A percentile compares a stretch with the other conserved stretches of the same genome.
phyloP scores from a whole-genome alignment of 2,797 vertebrate species.

The Caiman crocodilus region DNA sequence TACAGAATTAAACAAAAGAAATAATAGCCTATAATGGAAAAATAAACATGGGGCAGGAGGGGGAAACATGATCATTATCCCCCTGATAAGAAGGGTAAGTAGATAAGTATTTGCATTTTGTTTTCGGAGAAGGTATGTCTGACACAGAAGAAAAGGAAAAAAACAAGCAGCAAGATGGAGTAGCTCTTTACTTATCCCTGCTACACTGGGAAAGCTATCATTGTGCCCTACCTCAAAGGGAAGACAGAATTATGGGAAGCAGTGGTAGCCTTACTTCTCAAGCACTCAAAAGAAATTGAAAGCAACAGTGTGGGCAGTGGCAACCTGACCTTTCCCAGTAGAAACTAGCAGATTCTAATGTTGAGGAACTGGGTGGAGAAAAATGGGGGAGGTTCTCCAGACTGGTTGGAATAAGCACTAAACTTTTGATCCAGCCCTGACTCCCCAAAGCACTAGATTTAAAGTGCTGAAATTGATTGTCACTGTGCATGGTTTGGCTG shows the following conservation, averaged over 20 bases:
- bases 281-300: not conserved
- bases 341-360: not conserved
- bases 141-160: not conserved
- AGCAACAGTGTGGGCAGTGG: not conserved
- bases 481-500: not conserved
- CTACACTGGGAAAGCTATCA: not conserved
- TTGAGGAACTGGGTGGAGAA: fast-evolving
- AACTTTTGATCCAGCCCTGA: not conserved
- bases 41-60: no score
- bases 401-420: fast-evolving
- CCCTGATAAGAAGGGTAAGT: no score
- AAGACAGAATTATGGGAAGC: not conserved
- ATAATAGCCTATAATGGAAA: not conserved
- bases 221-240: conserved; percentile 23
- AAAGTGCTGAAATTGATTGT: not conserved
- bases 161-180: not conserved
- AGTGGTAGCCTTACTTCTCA: not conserved
- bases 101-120: not conserved
- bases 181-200: not conserved
- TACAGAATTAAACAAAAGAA: not conserved
- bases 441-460: not conserved
- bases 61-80: no score
- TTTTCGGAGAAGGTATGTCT: not conserved
- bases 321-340: conserved; percentile 19
- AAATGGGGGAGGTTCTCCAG: fast-evolving